These are phyloP conservation scores for Danaus chrysippus DNA, from an alignment of 2,888 invertebrate genomes.

Conservation along the genomic window DNA sequence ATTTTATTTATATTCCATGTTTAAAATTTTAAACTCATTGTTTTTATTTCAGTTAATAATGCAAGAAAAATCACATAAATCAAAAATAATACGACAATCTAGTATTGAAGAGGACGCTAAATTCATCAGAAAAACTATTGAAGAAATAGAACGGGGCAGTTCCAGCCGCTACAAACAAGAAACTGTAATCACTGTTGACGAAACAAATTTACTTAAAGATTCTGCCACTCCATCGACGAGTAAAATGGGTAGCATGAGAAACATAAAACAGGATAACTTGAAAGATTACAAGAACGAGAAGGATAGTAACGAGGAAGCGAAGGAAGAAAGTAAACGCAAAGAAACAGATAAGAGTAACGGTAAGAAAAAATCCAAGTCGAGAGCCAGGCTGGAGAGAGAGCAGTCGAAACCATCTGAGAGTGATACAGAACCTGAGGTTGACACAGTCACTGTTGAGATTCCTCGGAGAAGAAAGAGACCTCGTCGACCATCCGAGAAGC, in stretches of 20 bases:
- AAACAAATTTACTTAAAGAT: constrained; percentile 28
- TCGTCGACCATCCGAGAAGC: constrained; percentile 65
- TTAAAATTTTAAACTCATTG: neutral
- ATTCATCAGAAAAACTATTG: constrained; percentile 70
- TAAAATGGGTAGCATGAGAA: constrained; percentile 43
- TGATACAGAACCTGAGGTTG: constrained; percentile 69
- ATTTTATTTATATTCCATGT: constrained; percentile 1
- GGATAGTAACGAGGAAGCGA: constrained; percentile 49
- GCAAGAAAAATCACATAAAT: constrained; percentile 48
- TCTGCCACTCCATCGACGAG: constrained; percentile 45
- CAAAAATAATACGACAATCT: constrained; percentile 56
- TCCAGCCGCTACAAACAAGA: constrained; percentile 55
- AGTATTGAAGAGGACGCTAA: constrained; percentile 73
- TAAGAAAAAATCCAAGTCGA: constrained; percentile 70
- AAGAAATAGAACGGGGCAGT: constrained; percentile 71
- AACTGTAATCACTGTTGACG: constrained; percentile 36
- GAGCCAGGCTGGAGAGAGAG: constrained; percentile 70
- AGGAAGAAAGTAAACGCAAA: constrained; percentile 58
- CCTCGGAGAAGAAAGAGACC: constrained; percentile 69
- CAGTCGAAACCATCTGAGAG: constrained; percentile 74
- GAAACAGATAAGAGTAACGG: constrained; percentile 62
- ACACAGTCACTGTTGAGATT: constrained; percentile 74
- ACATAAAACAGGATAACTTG: constrained; percentile 40
- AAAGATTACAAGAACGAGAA: constrained; percentile 41
- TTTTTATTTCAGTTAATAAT: constrained; percentile 19